Conservation (phyloP, 2,113 vertebrate genomes). For the Acrocephalus kingi region DNA sequence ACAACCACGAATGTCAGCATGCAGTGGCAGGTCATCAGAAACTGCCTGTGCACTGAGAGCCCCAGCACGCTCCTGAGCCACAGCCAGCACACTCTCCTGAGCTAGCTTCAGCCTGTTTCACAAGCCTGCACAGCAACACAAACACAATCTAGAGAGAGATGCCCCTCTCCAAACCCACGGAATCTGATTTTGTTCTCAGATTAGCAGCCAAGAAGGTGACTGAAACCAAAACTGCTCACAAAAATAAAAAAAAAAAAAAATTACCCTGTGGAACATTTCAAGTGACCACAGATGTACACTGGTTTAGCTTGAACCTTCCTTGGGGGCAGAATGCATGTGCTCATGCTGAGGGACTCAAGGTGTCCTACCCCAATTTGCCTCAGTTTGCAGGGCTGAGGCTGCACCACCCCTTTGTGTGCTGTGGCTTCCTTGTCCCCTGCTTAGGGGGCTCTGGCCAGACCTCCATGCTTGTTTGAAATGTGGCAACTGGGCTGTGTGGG, state of each 20-base stretch:
- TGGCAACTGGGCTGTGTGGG: not conserved
- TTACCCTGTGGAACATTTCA: not conserved
- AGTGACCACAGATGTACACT: not conserved
- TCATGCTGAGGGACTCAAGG: accelerated
- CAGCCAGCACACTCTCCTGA: not conserved
- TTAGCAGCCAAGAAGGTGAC: not conserved
- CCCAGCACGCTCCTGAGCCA: not conserved
- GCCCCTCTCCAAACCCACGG: not conserved
- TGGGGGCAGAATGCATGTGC: accelerated
- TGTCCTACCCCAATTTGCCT: not conserved
- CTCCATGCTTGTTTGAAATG: accelerated
- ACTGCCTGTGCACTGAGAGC: not conserved
- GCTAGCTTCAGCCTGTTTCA: not conserved
- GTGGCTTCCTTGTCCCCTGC: not conserved
- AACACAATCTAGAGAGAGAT: not conserved
- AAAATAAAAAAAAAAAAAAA: not conserved
- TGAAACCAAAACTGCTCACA: not conserved
- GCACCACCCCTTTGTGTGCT: accelerated
- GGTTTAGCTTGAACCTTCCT: not conserved
- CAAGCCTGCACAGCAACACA: not conserved
- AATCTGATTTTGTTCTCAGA: not conserved
- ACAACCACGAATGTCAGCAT: not conserved
- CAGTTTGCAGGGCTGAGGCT: not conserved
- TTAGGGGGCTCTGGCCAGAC: not conserved
- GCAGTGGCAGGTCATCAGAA: not conserved